phyloP scores from a whole-genome alignment of 2,797 vertebrate genomes.

The Peromyscus nudipes region DNA sequence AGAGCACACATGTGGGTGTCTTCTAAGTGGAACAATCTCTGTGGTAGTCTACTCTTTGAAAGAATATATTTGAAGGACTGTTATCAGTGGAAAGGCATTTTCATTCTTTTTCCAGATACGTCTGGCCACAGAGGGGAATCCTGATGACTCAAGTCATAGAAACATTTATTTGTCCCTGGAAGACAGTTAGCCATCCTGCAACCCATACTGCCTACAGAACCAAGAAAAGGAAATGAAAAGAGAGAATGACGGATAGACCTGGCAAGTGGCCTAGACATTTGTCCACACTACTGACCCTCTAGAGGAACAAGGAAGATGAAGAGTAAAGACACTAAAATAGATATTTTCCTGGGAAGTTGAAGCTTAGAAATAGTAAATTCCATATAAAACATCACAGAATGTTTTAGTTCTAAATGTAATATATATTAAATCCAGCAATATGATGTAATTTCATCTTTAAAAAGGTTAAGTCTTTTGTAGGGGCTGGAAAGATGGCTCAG shows the following conservation, averaged over 20 bases:
- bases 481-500: not conserved
- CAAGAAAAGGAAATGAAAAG: conserved; percentile 72
- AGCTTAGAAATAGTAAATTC: conserved; percentile 41
- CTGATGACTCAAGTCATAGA: conserved; percentile 68
- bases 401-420: not conserved
- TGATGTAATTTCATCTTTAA: conserved; percentile 35
- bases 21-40: conserved; percentile 66
- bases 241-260: conserved; percentile 37
- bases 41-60: conserved; percentile 69
- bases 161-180: conserved; percentile 32
- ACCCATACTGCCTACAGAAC: conserved; percentile 62
- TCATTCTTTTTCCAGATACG: conserved; percentile 70
- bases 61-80: conserved; percentile 54
- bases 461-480: not conserved
- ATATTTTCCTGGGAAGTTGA: conserved; percentile 61
- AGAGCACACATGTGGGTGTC: conserved; percentile 63
- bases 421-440: conserved; percentile 38
- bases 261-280: conserved; percentile 64
- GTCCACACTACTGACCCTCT: conserved; percentile 15
- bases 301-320: conserved; percentile 71
- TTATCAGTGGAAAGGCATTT: conserved; percentile 63
- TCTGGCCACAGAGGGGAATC: conserved; percentile 72
- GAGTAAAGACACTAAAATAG: conserved; percentile 62
- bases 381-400: not conserved
- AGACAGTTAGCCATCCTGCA: not conserved